Percentiles rank a stretch among this genome's conserved stretches.
Conservation (phyloP, 2,888 invertebrate genomes). For the Crematogaster levior region DNA sequence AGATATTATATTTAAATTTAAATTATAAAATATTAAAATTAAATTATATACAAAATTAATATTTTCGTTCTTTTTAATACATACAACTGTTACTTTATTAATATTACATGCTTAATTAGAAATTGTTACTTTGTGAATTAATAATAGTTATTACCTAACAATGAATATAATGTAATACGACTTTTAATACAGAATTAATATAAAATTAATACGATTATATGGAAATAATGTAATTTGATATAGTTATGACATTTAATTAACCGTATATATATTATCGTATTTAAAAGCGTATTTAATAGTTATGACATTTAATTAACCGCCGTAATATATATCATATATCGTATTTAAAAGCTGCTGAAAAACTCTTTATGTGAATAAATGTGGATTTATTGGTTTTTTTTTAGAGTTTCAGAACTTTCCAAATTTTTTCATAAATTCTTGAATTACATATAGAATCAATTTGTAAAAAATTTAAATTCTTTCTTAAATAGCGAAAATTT, state of each 20-base stretch:
- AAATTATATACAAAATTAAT: no score
- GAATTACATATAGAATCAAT: neutral
- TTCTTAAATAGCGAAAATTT: neutral
- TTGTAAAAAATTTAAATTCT: neutral
- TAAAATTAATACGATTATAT: neutral
- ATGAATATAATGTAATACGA: neutral
- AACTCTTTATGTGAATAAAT: neutral
- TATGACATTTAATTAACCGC: no score
- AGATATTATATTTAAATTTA: no score
- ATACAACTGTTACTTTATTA: no score
- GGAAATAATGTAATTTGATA: neutral
- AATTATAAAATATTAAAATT: no score
- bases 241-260: neutral
- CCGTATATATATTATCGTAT: no score
- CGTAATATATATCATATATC: no score
- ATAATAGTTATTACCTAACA: neutral
- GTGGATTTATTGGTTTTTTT: neutral
- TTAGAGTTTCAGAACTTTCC: neutral
- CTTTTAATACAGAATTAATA: neutral
- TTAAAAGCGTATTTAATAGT: no score
- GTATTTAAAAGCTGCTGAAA: no score
- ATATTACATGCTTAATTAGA: neutral
- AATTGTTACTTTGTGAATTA: no score
- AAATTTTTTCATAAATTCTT: neutral
- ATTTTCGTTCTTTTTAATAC: no score